A percentile compares a stretch with the other conserved stretches of the same genome.
Conservation (phyloP, 2,797 vertebrate species). For the Steatocranus sp. region DNA sequence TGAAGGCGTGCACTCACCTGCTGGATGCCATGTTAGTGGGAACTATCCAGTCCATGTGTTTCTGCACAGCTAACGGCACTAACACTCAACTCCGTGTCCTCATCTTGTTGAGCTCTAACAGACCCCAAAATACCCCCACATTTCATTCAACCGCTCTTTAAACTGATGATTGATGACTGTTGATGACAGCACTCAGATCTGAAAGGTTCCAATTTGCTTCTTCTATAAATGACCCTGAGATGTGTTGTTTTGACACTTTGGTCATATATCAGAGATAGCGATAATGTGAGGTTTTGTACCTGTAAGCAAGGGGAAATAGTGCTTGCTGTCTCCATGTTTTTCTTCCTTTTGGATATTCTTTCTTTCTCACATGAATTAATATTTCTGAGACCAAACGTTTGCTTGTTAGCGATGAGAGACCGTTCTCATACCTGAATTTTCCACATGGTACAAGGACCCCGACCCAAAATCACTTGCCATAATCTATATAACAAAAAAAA, state of each 20-base stretch:
- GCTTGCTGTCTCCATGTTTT: background rate
- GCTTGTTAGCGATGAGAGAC: background rate
- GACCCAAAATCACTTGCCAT: background rate
- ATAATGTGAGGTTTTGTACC: background rate
- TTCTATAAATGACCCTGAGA: conserved; percentile 19
- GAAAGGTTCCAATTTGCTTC: conserved; percentile 23
- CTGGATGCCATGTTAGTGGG: conserved; percentile 1
- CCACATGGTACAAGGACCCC: background rate
- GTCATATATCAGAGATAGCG: background rate
- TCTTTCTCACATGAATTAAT: background rate
- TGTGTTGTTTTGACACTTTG: background rate
- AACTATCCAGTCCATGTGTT: background rate
- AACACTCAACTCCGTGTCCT: conserved; percentile 37
- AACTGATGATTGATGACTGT: conserved; percentile 40
- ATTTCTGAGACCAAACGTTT: background rate
- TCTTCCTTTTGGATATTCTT: background rate
- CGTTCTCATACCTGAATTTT: background rate
- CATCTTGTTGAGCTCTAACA: conserved; percentile 25
- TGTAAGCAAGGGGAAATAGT: background rate
- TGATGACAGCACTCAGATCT: conserved; percentile 12
- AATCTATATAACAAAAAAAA: background rate
- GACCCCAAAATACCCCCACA: conserved; percentile 16
- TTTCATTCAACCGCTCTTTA: conserved; percentile 20
- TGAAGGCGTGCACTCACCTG: background rate
- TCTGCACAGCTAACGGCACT: background rate